These are phyloP conservation scores for Gastrophysa polygoni DNA, from an alignment of 2,888 invertebrate genomes.

Conservation along the genomic window DNA sequence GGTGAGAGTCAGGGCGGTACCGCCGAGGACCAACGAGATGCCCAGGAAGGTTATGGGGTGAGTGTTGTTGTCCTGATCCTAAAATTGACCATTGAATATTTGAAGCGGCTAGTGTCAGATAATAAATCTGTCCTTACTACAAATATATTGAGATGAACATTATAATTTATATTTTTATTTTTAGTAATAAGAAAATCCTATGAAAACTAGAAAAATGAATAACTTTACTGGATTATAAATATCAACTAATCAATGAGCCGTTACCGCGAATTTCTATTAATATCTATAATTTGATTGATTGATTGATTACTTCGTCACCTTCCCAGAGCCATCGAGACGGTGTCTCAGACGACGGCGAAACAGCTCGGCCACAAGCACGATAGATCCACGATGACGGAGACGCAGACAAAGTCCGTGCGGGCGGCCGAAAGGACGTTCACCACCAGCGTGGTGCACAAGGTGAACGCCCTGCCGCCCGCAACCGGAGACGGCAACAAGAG, in stretches of 20 bases:
- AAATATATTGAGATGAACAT: too few species aligned
- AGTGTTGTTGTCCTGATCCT: constrained; percentile 8
- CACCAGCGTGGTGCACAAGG: constrained; percentile 25
- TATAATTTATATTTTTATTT: too few species aligned
- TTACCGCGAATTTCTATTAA: too few species aligned
- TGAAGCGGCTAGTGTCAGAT: too few species aligned
- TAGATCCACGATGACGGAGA: constrained; percentile 29
- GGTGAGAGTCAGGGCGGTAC: background rate
- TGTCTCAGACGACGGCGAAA: background rate
- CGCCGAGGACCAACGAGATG: constrained; percentile 14
- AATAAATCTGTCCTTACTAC: too few species aligned
- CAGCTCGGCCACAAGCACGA: constrained; percentile 4
- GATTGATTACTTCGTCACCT: too few species aligned
- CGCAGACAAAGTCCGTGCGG: too few species aligned
- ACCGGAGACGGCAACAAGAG: constrained; percentile 23
- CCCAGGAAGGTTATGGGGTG: constrained; percentile 15
- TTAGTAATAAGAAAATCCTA: too few species aligned
- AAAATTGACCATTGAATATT: background rate
- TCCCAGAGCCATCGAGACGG: too few species aligned
- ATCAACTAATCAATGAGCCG: too few species aligned
- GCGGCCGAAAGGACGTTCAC: constrained; percentile 20
- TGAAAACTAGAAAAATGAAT: too few species aligned
- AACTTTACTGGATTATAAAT: too few species aligned
- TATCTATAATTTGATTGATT: background rate
- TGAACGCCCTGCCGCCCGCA: constrained; percentile 7